Base-by-base conservation (phyloP, 2,888 invertebrate species). In the Amphimallon solstitiale region DNA sequence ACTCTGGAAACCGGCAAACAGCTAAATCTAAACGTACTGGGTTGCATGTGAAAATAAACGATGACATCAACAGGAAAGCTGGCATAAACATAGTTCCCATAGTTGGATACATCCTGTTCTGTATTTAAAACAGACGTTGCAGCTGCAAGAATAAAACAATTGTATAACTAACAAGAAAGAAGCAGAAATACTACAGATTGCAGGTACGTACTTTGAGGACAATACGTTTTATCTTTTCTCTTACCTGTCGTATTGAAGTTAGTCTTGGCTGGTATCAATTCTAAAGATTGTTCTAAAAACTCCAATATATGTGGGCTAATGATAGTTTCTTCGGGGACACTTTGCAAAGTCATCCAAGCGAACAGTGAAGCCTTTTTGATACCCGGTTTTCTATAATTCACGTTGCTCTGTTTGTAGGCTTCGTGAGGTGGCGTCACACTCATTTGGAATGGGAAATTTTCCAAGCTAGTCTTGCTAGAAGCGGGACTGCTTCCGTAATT, bases 61-160 rank as follows among this genome's bases (percentile, higher is more conserved):
- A 99, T 94, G 19, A 99, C 97, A 84, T 99, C 98, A 0, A 99
- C 97, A 0, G 98, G 98, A 82, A 99, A 98, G 62, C 97, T 95
- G 37, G 95, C 92, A 80, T 94, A 94, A 72, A 92, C 93, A 78
- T 93, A 93, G 82, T 91, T 91, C 0, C 90, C 90, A 75, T 90
- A 89, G 71, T 89, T 87, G 37, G 87, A 84, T n/a, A 84, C 80
- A 72, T 86, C 88, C 75, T 85, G 84, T 77, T 83, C 86, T 0
- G 82, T 65, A 10, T 78, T 68, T 23, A 74, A 48, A 15, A 71
- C 45, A 2, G 75, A 72, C 12, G 68, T 68, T 23, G 67, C 69
- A 0, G 66, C 70, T 69, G 23, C 15, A 62, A 67, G 29, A 62
- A 17, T 7, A 35, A 48, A 17, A 17, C 1, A 48, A 14, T 48